Conservation (phyloP, 2,797 vertebrate species). For the Acrossocheilus fasciatus region DNA sequence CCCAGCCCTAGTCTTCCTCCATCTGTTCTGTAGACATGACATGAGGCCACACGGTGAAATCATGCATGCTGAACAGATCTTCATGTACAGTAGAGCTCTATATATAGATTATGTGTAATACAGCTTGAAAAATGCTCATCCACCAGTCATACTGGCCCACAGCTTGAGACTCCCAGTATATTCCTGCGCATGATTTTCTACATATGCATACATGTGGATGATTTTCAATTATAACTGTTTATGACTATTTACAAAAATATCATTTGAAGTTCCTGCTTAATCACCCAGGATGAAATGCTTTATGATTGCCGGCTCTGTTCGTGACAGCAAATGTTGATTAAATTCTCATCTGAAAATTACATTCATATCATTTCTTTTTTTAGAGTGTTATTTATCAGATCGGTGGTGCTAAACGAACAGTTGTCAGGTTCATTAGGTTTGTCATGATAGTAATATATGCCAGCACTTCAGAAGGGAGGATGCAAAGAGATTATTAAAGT, state of each 20-base stretch:
- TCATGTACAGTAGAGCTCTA: conserved; percentile 1
- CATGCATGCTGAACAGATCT: not conserved
- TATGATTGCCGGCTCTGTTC: not conserved
- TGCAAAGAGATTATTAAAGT: not conserved
- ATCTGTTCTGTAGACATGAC: conserved; percentile 11
- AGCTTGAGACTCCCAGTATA: not conserved
- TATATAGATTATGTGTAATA: conserved; percentile 16
- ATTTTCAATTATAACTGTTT: not conserved
- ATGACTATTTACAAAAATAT: not conserved
- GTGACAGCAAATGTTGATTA: conserved; percentile 3
- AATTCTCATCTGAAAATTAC: not conserved
- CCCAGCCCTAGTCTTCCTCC: not conserved
- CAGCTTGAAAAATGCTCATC: conserved; percentile 19
- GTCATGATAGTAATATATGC: not conserved
- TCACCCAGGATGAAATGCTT: not conserved
- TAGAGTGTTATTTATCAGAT: conserved; percentile 19
- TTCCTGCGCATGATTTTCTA: not conserved
- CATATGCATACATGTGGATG: too few species aligned
- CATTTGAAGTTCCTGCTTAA: not conserved
- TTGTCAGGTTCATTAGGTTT: not conserved
- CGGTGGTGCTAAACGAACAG: conserved; percentile 5
- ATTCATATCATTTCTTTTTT: not conserved
- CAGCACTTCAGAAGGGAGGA: not conserved
- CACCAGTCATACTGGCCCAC: not conserved
- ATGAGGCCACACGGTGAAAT: not conserved